Evolutionary conservation across 2,797 vertebrate genomes (phyloP).

Genomic region (Myripristis murdjan): DNA sequence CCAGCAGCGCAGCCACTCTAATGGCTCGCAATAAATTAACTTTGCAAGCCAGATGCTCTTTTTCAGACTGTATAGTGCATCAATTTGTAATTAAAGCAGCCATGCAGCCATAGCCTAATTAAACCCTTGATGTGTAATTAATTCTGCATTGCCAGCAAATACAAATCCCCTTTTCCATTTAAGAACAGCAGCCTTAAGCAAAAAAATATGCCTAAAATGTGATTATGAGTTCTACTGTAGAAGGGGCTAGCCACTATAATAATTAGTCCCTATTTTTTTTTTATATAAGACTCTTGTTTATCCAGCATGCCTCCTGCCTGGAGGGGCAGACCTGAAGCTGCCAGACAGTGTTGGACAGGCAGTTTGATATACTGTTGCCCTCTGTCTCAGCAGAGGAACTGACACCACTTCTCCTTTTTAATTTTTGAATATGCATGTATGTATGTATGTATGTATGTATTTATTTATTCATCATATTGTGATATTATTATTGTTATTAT

Average conservation of each 20-base stretch:
- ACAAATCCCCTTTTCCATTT: conserved; percentile 25
- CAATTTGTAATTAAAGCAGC: not conserved
- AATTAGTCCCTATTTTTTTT: too few species aligned
- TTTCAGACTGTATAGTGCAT: not conserved
- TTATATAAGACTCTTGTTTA: too few species aligned
- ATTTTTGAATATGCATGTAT: too few species aligned
- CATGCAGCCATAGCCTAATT: not conserved
- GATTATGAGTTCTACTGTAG: too few species aligned
- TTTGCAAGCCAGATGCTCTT: not conserved
- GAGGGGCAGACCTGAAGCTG: too few species aligned
- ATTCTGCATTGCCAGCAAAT: conserved; percentile 15
- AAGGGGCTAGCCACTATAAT: too few species aligned
- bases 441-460: too few species aligned
- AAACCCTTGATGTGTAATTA: conserved; percentile 40
- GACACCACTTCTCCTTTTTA: not conserved
- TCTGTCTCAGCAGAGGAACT: not conserved
- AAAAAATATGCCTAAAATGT: too few species aligned
- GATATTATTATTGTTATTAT: too few species aligned
- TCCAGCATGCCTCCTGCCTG: too few species aligned
- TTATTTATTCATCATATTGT: too few species aligned
- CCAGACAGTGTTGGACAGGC: not conserved
- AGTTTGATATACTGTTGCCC: not conserved
- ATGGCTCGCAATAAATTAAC: not conserved
- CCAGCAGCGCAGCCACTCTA: not conserved
- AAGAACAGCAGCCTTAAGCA: conserved; percentile 19